Evolutionary conservation across 92 coral and sea anemone genomes (phyloP).

Genomic region (Pocillopora grandis): DNA sequence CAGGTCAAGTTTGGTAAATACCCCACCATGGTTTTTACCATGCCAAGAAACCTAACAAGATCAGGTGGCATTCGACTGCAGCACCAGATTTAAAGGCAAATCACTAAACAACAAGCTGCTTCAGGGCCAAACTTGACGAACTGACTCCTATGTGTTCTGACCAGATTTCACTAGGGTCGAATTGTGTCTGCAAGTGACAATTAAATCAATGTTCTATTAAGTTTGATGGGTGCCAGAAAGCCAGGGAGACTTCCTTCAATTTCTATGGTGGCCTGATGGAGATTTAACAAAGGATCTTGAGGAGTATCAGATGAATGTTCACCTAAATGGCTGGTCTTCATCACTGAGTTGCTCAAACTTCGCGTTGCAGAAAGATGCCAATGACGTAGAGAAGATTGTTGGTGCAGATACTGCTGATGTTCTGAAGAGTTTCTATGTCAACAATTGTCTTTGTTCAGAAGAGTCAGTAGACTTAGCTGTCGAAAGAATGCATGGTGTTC

Average conservation of each 20-base stretch:
- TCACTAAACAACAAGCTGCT: constrained; percentile 30
- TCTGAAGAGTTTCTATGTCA: constrained; percentile 10
- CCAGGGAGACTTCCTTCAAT: constrained; percentile 26
- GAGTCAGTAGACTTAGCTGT: neutral
- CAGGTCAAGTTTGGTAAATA: constrained; percentile 33
- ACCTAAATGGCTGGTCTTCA: constrained; percentile 26
- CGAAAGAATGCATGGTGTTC: neutral
- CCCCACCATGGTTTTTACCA: constrained; percentile 33
- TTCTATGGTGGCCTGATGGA: constrained; percentile 40
- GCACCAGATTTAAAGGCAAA: constrained; percentile 22
- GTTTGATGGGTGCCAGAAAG: constrained; percentile 18
- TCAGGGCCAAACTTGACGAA: constrained; percentile 46
- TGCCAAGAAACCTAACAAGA: constrained; percentile 16
- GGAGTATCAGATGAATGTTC: constrained; percentile 38
- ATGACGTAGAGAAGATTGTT: neutral
- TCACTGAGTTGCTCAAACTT: constrained; percentile 28
- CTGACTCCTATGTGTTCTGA: constrained; percentile 16
- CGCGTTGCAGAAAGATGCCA: neutral
- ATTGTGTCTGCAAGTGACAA: constrained; percentile 28
- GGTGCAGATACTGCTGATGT: neutral
- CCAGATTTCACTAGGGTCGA: constrained; percentile 28
- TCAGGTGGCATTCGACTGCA: constrained; percentile 10
- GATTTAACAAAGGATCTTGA: constrained; percentile 1
- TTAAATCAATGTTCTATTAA: constrained; percentile 37
- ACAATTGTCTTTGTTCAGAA: constrained; percentile 17